Evolutionary conservation across 2,113 vertebrate genomes (phyloP), one percentile per base, ranked within the genome.

Genomic region (Caranx ignobilis): DNA sequence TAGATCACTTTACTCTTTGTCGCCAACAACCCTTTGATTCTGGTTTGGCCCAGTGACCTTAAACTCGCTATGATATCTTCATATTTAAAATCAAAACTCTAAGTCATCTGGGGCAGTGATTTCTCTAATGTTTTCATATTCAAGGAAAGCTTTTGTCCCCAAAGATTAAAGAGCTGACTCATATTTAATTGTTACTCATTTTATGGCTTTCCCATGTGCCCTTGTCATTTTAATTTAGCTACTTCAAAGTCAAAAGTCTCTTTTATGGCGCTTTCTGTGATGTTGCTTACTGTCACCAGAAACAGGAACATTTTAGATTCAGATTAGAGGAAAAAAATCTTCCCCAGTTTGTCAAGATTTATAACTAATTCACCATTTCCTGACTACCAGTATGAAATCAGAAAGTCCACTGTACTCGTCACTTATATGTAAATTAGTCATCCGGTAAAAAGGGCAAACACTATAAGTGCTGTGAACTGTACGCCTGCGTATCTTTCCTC

Each of bases 131-230:
- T 77, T 68, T 77, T 55, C 43, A n/a, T 48, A 84, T 77, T 86
- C 64, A 76, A 85, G 60, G 78, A 69, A 66, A 71, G 39, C 50
- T 52, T 86, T 76, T 74, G 62, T 83, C 68, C 45, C 64, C 55
- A 56, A 31, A 78, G 77, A 77, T 64, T 73, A 68, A 52, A 85
- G 72, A 75, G 81, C 81, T 73, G 79, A 82, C 54, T 88, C 65
- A 81, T 21, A 43, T 39, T 80, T 90, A 80, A 88, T 79, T 87
- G 76, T 82, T 77, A 75, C 79, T 86, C 75, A 73, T 87, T 70
- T 70, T 79, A 74, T 79, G 82, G 43, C 35, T 81, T 77, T 77
- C 80, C 69, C 55, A 48, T 77, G 76, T 71, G 82, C 63, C 52
- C 89, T 84, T 87, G 79, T 83, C 71, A 81, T 82, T 87, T 75